Conservation (phyloP, 2,797 vertebrate genomes). For the Pangasius djambal region DNA sequence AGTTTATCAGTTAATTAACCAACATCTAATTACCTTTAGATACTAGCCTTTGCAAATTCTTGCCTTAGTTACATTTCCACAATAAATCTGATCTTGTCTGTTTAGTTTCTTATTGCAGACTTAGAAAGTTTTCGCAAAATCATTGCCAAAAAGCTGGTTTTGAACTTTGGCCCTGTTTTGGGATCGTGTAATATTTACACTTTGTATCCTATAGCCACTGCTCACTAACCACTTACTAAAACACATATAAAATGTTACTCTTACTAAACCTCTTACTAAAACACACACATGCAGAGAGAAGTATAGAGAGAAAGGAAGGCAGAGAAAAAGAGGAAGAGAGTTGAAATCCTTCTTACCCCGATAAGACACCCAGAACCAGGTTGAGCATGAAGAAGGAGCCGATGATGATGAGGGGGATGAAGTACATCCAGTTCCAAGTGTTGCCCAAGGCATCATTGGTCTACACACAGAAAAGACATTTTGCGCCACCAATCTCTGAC, state of each 20-base stretch:
- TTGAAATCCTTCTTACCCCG: conserved; percentile 71
- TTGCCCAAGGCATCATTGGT: conserved; percentile 92
- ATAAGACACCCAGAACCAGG: conserved; percentile 93
- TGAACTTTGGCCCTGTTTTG: not conserved
- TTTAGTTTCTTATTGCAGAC: not conserved
- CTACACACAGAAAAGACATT: conserved; percentile 58
- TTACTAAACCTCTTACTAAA: not conserved
- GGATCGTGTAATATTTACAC: not conserved
- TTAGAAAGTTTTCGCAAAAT: not conserved
- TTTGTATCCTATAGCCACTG: not conserved
- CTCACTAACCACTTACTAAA: not conserved
- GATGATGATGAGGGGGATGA: conserved; percentile 98
- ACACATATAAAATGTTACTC: not conserved
- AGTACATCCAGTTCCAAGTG: conserved; percentile 98
- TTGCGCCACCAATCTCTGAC: not conserved
- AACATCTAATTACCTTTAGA: not conserved
- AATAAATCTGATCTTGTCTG: not conserved
- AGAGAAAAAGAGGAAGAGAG: not conserved
- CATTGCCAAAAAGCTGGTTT: not conserved
- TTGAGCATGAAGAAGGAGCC: conserved; percentile 99
- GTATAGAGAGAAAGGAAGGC: not conserved
- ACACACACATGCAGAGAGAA: not conserved
- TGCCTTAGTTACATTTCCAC: not conserved
- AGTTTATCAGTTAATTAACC: not conserved
- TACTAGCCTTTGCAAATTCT: not conserved